Conservation (phyloP, 2,797 vertebrate species). For the Alauda arvensis region DNA sequence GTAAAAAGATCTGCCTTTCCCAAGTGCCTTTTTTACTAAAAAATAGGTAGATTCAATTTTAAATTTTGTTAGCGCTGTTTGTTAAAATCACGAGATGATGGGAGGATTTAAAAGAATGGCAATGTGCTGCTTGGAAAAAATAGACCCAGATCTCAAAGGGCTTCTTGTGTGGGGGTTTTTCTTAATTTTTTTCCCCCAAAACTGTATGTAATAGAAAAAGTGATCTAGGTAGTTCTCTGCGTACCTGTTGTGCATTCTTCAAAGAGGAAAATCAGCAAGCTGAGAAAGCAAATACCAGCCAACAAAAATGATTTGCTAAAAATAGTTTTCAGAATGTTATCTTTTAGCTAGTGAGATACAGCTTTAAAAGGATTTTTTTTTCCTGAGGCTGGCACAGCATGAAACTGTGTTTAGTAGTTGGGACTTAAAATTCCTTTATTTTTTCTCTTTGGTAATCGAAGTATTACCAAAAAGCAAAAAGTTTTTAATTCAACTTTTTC, state of each 20-base stretch:
- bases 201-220: not conserved
- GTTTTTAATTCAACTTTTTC: not conserved
- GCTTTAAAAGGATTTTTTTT: not conserved
- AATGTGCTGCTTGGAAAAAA: not conserved
- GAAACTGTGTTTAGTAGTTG: not conserved
- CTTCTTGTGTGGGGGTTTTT: accelerated
- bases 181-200: not conserved
- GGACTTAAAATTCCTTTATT: not conserved
- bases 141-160: not conserved
- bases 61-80: not conserved
- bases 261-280: not conserved
- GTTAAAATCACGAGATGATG: not conserved
- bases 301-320: not conserved
- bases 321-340: not conserved
- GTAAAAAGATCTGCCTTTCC: not conserved
- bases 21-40: not conserved
- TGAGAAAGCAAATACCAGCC: not conserved
- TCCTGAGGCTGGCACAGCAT: not conserved
- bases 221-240: not conserved
- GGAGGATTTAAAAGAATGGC: not conserved
- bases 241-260: not conserved
- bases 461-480: not conserved
- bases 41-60: not conserved
- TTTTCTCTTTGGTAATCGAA: not conserved
- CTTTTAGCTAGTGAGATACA: not conserved